Evolutionary conservation across 92 coral and sea anemone species (phyloP), one percentile per base, ranked within the genome.

Genomic region (Siderastrea siderea): DNA sequence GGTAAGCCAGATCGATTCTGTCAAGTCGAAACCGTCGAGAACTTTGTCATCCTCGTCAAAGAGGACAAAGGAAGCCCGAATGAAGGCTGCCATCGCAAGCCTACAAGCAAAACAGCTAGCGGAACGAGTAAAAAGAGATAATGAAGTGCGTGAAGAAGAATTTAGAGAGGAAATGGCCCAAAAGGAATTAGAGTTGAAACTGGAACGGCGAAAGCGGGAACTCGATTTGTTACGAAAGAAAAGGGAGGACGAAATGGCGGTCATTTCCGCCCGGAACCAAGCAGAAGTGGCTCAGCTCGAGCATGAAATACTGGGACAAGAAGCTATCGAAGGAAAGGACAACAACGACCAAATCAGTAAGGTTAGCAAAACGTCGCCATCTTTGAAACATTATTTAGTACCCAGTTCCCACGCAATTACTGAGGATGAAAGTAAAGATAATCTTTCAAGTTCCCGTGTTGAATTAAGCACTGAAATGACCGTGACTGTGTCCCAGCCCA

Each of bases 231-330:
- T 54, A 8, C 49, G 86, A 55, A 82, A 69, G 69, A 70, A 82
- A 68, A 82, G 86, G 26, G 79, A 83, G 50, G 16, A 71, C 75
- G 60, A 83, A 70, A 53, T 13, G 78, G 79, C 79, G 9, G n/a
- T 82, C 6, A 70, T 82, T 54, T 54, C 78, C 38, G 86, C 47
- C 65, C 69, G 70, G 45, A 71, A 68, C 38, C 38, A 26, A 26
- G 38, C 38, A 26, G 38, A 26, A 26, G 38, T 26, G 38, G 38
- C 38, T 26, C 38, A 26, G 38, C 38, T 3, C 77, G 46, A 82
- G 47, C 66, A 70, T 19, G 57, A 54, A 70, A 83, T 83, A 70
- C 47, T 81, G 48, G 75, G 64, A 10, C 75, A 80, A 64, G 78
- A 68, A 47, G 17, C 11, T 12, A 45, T 0, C 45, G 54, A 46